Evolutionary conservation across 2,888 invertebrate species (phyloP), one percentile per base, ranked within the genome.

Genomic region (Troides helena): DNA sequence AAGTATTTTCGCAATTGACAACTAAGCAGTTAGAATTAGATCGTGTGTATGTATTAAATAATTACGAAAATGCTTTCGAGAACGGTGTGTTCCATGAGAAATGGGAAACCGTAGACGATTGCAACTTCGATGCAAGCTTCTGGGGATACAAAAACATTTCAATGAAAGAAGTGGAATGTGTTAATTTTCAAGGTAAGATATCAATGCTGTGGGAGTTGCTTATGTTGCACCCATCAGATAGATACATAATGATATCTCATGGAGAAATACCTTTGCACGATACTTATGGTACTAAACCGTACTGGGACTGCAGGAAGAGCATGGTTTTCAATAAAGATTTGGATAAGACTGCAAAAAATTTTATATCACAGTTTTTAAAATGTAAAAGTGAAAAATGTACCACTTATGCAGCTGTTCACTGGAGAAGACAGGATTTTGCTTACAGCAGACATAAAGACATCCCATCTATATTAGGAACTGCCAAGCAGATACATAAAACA

Each of bases 241-340:
- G 93, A 75, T 93, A 93, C 50, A 86, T 97, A 6, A 94, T 96
- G 93, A 93, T 97, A 78, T 94, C 95, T 72, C 96, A 96, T 82
- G 97, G 96, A 18, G 99, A 99, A 90, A 96, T 97, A 70, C 95
- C 97, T 1, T 85, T 99, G 30, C 98, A 99, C 83, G 96, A 98
- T 78, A 90, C 91, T n/a, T 99, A 97, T 88, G 99, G 99, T 0
- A 95, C 95, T 60, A 89, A 90, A 68, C 88, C 94, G 39, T 99
- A 97, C 85, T 99, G 99, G 99, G 90, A 93, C 75, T 97, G 96
- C 25, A 93, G 98, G 72, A 94, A 98, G 76, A 99, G 99, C 79
- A 98, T 99, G 98, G 94, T 97, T 76, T 99, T 99, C 84, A 95
- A 96, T 70, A 89, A 92, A 64, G 85, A 94, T 21, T 93, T 99